A percentile compares a stretch with the other conserved stretches of the same genome.
phyloP scores from a whole-genome alignment of 2,888 invertebrate genomes.

The Oxyteleia sp. region DNA sequence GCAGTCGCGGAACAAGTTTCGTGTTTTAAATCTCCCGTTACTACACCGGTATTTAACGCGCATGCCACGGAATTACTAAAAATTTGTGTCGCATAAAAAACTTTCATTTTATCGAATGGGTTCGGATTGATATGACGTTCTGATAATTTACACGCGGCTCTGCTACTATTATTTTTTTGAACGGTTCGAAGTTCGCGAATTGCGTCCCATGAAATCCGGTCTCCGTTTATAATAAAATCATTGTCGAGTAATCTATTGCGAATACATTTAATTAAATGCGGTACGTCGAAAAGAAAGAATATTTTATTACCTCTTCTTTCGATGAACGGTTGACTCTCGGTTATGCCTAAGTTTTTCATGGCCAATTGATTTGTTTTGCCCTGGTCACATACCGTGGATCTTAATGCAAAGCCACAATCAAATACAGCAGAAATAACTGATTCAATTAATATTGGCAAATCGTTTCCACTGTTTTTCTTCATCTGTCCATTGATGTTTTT shows the following conservation, averaged over 20 bases:
- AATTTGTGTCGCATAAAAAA: conserved; percentile 73
- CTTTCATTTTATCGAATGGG: conserved; percentile 61
- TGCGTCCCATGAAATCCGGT: conserved; percentile 21
- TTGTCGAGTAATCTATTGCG: conserved; percentile 27
- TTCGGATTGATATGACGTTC: conserved; percentile 73
- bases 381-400: conserved; percentile 75
- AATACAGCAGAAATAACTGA: too few relatives aligned
- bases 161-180: conserved; percentile 60
- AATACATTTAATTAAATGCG: conserved; percentile 29
- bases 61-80: conserved; percentile 75
- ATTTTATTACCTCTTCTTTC: conserved; percentile 61
- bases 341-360: conserved; percentile 67
- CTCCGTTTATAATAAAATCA: conserved; percentile 8
- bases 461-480: conserved; percentile 36
- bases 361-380: conserved; percentile 71
- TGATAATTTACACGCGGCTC: conserved; percentile 75
- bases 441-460: conserved; percentile 40
- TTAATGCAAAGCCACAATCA: conserved; percentile 65
- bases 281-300: conserved; percentile 72
- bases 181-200: conserved; percentile 63
- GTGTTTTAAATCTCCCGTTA: conserved; percentile 65
- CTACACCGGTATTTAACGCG: conserved; percentile 63
- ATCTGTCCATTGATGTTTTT: conserved; percentile 18
- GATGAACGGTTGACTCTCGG: conserved; percentile 64
- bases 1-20: conserved; percentile 64